Conservation (phyloP, 92 coral and sea anemone genomes). For the Epizoanthus ramosus region DNA sequence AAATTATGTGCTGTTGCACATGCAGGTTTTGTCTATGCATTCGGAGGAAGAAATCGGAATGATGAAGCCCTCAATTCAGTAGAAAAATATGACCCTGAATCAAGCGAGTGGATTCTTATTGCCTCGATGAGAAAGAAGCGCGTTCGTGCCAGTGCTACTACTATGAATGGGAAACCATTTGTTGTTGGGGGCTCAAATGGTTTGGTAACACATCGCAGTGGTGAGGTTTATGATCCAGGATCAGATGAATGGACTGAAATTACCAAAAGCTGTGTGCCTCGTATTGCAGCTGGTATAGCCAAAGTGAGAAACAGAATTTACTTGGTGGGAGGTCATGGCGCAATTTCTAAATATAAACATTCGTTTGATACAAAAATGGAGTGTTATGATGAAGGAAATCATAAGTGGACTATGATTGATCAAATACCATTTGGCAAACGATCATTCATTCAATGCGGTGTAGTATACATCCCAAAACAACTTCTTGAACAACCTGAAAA, state of each 20-base stretch:
- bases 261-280: slow-evolving; percentile 49
- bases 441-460: slow-evolving; percentile 75
- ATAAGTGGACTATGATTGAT: slow-evolving; percentile 59
- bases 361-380: slow-evolving; percentile 73
- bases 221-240: slow-evolving; percentile 62
- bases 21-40: slow-evolving; percentile 33
- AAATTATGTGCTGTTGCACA: slow-evolving; percentile 43
- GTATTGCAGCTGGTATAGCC: slow-evolving; percentile 73
- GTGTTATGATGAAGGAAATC: slow-evolving; percentile 58
- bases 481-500: slow-evolving; percentile 14
- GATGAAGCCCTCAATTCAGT: not conserved
- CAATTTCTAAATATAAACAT: slow-evolving; percentile 8
- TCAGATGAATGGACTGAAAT: slow-evolving; percentile 61
- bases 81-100: slow-evolving; percentile 35
- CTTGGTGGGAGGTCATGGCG: slow-evolving; percentile 78
- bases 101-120: slow-evolving; percentile 18
- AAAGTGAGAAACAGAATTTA: slow-evolving; percentile 63
- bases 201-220: slow-evolving; percentile 61
- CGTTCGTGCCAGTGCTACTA: slow-evolving; percentile 68
- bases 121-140: slow-evolving; percentile 40
- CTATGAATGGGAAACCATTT: slow-evolving; percentile 67
- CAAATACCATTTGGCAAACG: slow-evolving; percentile 67
- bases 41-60: slow-evolving; percentile 27
- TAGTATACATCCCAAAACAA: slow-evolving; percentile 67
- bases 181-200: slow-evolving; percentile 70